Base-by-base conservation (phyloP, 2,888 invertebrate species). In the Bugula neritina region DNA sequence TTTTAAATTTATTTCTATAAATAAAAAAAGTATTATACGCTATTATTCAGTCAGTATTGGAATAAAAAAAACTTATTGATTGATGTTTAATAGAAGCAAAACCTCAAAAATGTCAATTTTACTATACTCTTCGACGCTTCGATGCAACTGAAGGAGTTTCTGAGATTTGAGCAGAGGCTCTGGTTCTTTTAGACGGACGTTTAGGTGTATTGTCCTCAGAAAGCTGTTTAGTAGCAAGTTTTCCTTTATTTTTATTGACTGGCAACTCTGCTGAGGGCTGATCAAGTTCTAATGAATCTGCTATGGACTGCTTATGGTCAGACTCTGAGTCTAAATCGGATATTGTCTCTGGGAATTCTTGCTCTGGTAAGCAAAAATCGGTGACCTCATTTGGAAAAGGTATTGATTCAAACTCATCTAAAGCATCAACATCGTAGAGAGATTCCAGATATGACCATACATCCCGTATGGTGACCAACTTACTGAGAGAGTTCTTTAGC, bases 351-450 rank as follows among this genome's bases (percentile, higher is more conserved):
- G 70, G 54, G 23, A 25, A 70, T 35, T 70, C 70, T 3, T 23
- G 17, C 54, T 72, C 73, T 1, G 69, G 69, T 10, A 73, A 25
- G 21, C 54, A 69, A 69, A 73, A 73, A 57, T 73, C 73, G 34
- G 23, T 31, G 25, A 71, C 73, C 31, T 63, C 63, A 71, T 73
- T 73, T 1, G 73, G 73, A 72, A 73, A 73, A 21, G 73, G 69
- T 0, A 54, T 29, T n/a, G 69, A 69, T 54, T 73, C 73, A 57
- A 69, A 72, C 72, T 72, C 73, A 52, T 73, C 73, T 21, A 73
- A 35, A 29, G 69, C 73, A 25, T 69, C 23, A n/a, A 73, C 25
- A 43, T 73, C 69, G 55, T 73, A 73, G 1, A 73, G 35, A 43
- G 72, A 31, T 31, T 69, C 27, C 21, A 73, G 29, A 43, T 72